Evolutionary conservation across 2,113 vertebrate genomes (phyloP).

Genomic region (Cryptotis parvus): DNA sequence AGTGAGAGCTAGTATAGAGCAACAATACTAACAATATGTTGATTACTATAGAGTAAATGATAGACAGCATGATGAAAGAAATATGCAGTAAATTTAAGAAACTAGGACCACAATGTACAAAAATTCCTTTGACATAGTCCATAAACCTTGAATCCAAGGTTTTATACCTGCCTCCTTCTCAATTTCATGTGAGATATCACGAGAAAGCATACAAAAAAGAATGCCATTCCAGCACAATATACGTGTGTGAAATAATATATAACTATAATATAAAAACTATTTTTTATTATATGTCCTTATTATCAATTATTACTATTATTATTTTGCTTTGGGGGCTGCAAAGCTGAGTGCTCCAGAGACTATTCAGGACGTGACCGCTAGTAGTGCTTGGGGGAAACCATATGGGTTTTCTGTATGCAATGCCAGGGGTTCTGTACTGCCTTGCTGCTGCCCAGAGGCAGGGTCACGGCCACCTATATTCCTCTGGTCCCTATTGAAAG

Average conservation of each 20-base stretch:
- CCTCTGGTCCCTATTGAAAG: neutral
- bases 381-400: no score
- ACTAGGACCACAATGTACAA: neutral
- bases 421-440: no score
- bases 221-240: neutral
- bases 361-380: no score
- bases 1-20: conserved; percentile 6
- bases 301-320: no score
- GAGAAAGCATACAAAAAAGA: conserved; percentile 38
- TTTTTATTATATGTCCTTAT: neutral
- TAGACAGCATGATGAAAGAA: no score
- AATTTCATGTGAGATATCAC: neutral
- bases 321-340: no score
- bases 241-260: neutral
- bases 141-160: neutral
- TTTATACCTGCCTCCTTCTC: neutral
- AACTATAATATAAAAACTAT: no score
- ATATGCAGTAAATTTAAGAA: conserved; percentile 46
- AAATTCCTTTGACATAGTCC: conserved; percentile 25
- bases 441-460: no score
- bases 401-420: no score
- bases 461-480: no score
- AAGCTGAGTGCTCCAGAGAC: no score
- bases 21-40: neutral
- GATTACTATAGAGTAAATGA: neutral